A percentile compares a stretch with the other conserved stretches of the same genome.
These are phyloP conservation scores for Melipona bicolor DNA, from an alignment of 2,888 invertebrate species.

Conservation along the genomic window DNA sequence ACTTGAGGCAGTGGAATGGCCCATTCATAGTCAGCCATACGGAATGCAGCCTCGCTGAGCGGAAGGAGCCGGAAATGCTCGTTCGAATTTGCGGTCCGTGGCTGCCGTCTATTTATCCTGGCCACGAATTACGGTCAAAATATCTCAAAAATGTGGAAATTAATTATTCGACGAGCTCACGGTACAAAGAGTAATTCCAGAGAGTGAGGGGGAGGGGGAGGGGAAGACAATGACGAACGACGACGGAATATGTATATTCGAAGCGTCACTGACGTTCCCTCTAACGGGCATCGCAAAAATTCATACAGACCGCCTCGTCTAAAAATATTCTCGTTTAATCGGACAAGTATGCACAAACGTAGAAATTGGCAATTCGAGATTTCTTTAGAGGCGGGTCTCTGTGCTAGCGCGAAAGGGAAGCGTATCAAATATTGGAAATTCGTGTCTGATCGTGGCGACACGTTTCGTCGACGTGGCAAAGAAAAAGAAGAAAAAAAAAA, in stretches of 20 bases:
- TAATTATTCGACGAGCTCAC: constrained; percentile 20
- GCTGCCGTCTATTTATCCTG: constrained; percentile 28
- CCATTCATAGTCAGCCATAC: constrained; percentile 38
- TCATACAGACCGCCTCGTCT: too few species aligned
- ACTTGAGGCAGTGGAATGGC: constrained; percentile 36
- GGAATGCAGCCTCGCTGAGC: constrained; percentile 22
- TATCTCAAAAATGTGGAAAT: constrained; percentile 29
- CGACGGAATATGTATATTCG: neutral
- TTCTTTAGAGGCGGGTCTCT: neutral
- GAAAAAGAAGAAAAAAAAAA: neutral
- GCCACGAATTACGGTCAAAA: constrained; percentile 18
- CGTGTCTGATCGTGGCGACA: constrained; percentile 3
- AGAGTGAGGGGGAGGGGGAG: neutral
- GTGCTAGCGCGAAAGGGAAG: neutral
- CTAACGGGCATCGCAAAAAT: too few species aligned
- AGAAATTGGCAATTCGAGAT: neutral
- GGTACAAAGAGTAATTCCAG: constrained; percentile 13
- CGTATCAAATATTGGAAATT: constrained; percentile 7
- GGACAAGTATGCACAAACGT: neutral
- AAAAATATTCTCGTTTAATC: neutral
- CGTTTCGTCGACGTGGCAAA: neutral
- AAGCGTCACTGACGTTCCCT: neutral
- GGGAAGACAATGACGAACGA: constrained; percentile 37
- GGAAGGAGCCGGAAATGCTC: constrained; percentile 12
- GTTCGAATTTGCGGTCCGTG: neutral